Evolutionary conservation across 2,113 vertebrate species (phyloP).

Genomic region (Gallinago media): DNA sequence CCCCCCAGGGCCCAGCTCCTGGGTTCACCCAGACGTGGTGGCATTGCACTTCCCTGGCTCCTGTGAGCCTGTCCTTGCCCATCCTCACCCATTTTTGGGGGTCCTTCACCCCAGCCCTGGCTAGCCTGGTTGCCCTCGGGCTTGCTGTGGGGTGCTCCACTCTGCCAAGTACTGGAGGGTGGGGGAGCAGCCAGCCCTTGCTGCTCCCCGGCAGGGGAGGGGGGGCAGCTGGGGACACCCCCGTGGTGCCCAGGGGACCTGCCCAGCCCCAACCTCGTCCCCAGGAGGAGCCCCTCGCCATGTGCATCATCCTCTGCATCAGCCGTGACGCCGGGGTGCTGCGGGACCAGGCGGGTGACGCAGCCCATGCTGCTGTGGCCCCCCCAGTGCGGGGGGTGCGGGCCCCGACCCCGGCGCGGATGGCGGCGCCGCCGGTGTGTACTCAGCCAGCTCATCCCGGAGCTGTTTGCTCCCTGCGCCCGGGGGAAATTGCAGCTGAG

Average conservation of each 20-base stretch:
- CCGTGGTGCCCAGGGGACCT: rapidly evolving
- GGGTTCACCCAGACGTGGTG: rapidly evolving
- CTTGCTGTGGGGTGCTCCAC: rapidly evolving
- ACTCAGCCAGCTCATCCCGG: not conserved
- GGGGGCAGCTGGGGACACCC: not conserved
- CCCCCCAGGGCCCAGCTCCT: not conserved
- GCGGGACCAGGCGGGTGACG: rapidly evolving
- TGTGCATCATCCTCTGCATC: not conserved
- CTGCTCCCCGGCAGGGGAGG: rapidly evolving
- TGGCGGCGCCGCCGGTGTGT: not conserved
- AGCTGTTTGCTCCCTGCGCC: not conserved
- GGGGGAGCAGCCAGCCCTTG: not conserved
- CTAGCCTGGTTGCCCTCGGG: rapidly evolving
- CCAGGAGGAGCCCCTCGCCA: rapidly evolving
- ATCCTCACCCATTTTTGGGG: rapidly evolving
- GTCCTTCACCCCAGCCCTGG: not conserved
- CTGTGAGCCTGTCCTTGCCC: rapidly evolving
- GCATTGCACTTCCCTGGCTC: rapidly evolving
- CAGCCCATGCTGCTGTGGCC: rapidly evolving
- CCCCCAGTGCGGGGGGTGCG: rapidly evolving
- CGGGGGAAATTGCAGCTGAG: not conserved
- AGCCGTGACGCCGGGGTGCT: not conserved
- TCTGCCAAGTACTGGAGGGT: not conserved
- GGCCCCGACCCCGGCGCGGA: rapidly evolving
- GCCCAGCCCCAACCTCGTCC: not conserved